Base-by-base conservation (phyloP, 2,113 vertebrate species). In the Antechinus stuartii region DNA sequence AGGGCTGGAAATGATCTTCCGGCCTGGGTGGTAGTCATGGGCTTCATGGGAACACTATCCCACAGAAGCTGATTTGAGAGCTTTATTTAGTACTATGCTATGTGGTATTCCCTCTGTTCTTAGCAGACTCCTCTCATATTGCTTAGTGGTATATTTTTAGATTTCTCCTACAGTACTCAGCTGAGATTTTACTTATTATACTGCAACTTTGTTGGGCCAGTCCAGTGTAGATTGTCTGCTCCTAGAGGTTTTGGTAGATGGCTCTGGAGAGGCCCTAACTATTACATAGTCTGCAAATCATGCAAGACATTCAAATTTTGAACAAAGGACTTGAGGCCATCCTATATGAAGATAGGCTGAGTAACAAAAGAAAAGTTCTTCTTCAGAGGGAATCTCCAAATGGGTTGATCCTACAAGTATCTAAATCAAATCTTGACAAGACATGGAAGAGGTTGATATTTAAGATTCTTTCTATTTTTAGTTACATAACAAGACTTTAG, bases 91-190 rank as follows among this genome's bases (percentile, higher is more conserved):
- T 52, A 26, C 19, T 30, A 0, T n/a, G 47, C 30, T 61, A 53
- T 90, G 16, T 1, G 9, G 26, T 26, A 1, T 46, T 90, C 90
- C 91, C 92, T 90, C 93, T 93, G 91, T 91, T 92, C 89, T 57
- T 2, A 14, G 53, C 25, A 7, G n/a, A 42, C 90, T 91, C 54
- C 47, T 89, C 90, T 95, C 92, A 14, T 23, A 0, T 54, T 91
- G 92, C 68, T 19, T 91, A 93, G 93, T 49, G 42, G 5, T 27
- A 6, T 96, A 96, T 96, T 96, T 97, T 97, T 95, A 95, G 96
- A 47, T 50, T 95, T 49, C 42, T 92, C 93, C 91, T 52, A 30
- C 55, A 54, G 61, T 35, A 23, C 55, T 47, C 93, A 68, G 57
- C 54, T 56, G 89, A 92, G 96, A 95, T 76, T 56, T 89, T n/a